phyloP scores from a whole-genome alignment of 2,888 invertebrate species.

The Sylvicola cinctus region DNA sequence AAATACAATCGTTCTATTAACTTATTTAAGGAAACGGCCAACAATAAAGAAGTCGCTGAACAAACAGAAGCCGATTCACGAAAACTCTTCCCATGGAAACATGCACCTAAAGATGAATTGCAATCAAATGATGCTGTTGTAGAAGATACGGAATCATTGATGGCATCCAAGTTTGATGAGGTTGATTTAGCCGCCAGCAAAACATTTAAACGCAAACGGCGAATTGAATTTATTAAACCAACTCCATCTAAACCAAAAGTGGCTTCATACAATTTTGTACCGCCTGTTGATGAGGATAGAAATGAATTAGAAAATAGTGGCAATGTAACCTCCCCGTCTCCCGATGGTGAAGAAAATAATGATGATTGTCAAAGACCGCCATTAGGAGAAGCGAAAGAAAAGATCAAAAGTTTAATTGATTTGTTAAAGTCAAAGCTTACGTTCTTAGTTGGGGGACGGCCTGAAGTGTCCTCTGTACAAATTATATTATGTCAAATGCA shows the following conservation, averaged over 20 bases:
- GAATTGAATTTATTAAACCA: conserved; percentile 26
- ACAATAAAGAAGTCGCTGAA: no score
- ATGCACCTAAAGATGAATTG: conserved; percentile 7
- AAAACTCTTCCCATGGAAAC: no score
- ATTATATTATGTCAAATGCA: conserved; percentile 38
- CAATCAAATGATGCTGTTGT: conserved; percentile 6
- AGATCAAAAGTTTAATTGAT: conserved; percentile 23
- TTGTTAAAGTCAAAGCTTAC: conserved; percentile 33
- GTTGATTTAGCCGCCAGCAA: conserved; percentile 30
- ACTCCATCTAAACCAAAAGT: no score
- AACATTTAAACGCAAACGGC: conserved; percentile 30
- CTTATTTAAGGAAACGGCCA: no score
- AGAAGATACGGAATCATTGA: conserved; percentile 5
- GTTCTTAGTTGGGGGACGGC: conserved; percentile 34
- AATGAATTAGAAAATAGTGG: no score
- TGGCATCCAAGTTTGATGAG: conserved; percentile 11
- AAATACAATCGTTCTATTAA: no score
- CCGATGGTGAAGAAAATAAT: not conserved
- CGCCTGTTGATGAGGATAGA: no score
- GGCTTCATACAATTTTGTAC: no score
- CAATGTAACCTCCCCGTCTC: no score
- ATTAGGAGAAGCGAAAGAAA: conserved; percentile 8
- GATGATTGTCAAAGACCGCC: not conserved
- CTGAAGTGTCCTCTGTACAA: conserved; percentile 33
- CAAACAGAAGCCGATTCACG: no score